Base-by-base conservation (phyloP, 2,888 invertebrate species). In the Epinotia brunnichana region DNA sequence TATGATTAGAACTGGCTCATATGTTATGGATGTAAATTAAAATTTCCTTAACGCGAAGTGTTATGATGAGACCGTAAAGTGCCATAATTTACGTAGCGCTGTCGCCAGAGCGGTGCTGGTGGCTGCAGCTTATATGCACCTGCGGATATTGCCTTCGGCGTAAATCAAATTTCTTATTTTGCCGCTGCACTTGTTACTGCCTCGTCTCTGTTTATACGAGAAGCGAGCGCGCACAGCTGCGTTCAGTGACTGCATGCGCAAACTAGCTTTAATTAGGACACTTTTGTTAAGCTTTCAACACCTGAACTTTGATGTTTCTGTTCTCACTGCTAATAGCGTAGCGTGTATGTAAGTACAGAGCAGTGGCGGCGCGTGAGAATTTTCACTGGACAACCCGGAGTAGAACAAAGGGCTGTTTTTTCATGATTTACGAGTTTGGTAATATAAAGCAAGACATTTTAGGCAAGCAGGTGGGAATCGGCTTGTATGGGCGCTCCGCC, bases 111-210 rank as follows among this genome's bases (percentile, higher is more conserved):
- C 61, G 74, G 54, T 57, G 19, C 77, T 35, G 80, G 79, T 75
- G 76, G 74, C 75, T 82, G 84, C 84, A 87, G 78, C 85, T 86
- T 85, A 79, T 80, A 83, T 90, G 89, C 90, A 90, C 90, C 89
- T 88, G 89, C 87, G 87, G 85, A 89, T 89, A 90, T 90, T 90
- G 87, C 89, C 84, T 69, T 62, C 44, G 59, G 81, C 87, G 87
- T 90, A 90, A 90, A 91, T 90, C 89, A 87, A 81, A 89, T 90
- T 90, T 88, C 88, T 89, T 89, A 89, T 89, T 88, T 86, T 83
- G 81, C 84, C 82, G 83, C 84, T 84, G 84, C 87, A 83, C 84
- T 87, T 87, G 87, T 85, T 83, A 81, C 81, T 81, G 77, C 78
- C 75, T 76, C 76, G 76, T 74, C 77, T 74, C 77, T 78, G 54